A percentile compares a stretch with the other conserved stretches of the same genome.
These are phyloP conservation scores for Manis javanica DNA, from an alignment of 2,797 vertebrate genomes.

Conservation along the genomic window DNA sequence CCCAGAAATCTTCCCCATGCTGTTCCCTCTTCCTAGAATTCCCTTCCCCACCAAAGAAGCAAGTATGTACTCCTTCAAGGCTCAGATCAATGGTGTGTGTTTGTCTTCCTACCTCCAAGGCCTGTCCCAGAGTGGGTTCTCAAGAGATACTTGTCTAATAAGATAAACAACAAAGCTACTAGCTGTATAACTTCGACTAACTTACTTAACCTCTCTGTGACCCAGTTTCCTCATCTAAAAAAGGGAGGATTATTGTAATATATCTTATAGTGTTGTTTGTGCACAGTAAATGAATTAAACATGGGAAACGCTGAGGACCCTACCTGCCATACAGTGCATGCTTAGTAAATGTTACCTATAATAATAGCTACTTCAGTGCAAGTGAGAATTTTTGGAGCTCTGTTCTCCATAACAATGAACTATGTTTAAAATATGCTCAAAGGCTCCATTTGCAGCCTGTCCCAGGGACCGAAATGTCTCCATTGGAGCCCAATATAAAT, in stretches of 20 bases:
- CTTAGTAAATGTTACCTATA: neutral
- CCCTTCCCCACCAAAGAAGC: neutral
- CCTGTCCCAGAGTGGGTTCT: neutral
- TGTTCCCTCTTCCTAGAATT: neutral
- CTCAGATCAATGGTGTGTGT: neutral
- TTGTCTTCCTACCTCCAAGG: neutral
- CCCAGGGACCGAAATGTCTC: neutral
- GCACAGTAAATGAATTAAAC: neutral
- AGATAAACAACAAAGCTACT: neutral
- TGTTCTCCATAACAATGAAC: neutral
- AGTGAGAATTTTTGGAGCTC: neutral
- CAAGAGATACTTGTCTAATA: neutral
- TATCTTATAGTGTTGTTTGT: neutral
- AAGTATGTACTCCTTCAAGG: neutral
- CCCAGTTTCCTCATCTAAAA: neutral
- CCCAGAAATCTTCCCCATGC: neutral
- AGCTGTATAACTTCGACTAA: neutral
- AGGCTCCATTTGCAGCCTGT: neutral
- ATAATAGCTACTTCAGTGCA: neutral
- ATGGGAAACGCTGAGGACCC: neutral
- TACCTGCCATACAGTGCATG: neutral
- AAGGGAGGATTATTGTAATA: neutral
- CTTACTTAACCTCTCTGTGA: conserved; percentile 16
- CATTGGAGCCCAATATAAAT: neutral
- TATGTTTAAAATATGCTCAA: neutral